Evolutionary conservation across 2,888 invertebrate species (phyloP).

Genomic region (Rhopalosiphum nymphaeae): DNA sequence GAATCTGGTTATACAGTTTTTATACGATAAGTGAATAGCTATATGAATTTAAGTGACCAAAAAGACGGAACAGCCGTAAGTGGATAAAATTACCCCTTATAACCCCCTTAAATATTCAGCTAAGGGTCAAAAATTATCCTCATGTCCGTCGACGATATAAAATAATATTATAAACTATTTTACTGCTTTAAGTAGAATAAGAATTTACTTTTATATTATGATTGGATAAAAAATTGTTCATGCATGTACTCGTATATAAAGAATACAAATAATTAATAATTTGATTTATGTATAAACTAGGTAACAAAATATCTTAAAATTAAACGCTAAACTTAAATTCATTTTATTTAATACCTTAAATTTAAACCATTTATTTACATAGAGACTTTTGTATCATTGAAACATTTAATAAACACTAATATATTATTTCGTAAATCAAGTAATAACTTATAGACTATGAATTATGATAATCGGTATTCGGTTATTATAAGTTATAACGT

Average conservation of each 20-base stretch:
- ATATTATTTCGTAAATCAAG: background rate
- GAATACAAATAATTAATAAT: background rate
- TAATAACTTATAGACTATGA: background rate
- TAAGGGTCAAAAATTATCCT: background rate
- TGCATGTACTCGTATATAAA: background rate
- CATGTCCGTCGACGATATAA: background rate
- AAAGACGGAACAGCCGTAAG: background rate
- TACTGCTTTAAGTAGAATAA: background rate
- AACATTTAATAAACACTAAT: background rate
- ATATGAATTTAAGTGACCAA: background rate
- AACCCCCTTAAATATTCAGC: background rate
- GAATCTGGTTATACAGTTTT: background rate
- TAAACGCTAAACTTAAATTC: background rate
- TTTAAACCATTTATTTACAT: background rate
- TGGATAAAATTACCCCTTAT: background rate
- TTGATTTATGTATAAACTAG: background rate
- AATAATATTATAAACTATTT: background rate
- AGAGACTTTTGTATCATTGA: background rate
- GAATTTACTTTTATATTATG: background rate
- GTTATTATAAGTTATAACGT: background rate
- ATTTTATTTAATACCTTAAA: background rate
- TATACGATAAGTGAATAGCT: background rate
- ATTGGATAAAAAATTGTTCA: background rate
- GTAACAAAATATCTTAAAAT: background rate
- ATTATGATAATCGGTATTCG: background rate